phyloP scores from a whole-genome alignment of 2,797 vertebrate species.

The Onychomys torridus region DNA sequence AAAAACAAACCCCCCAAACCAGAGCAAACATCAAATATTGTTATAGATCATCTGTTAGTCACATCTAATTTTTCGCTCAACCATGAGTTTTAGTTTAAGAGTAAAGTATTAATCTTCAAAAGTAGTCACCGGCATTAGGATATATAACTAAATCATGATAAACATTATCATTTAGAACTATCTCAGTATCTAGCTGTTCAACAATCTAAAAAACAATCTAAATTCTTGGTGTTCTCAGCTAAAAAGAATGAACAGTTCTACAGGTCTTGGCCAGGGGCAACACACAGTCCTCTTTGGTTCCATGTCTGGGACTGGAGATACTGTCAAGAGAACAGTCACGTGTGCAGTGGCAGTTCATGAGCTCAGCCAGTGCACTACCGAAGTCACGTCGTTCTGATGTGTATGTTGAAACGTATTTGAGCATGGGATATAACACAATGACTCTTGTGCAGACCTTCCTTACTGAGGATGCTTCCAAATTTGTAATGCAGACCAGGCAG shows the following conservation, averaged over 20 bases:
- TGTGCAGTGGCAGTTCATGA: background rate
- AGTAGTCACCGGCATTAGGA: slow-evolving; percentile 8
- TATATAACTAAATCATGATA: slow-evolving; percentile 36
- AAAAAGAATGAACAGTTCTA: background rate
- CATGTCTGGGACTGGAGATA: slow-evolving; percentile 51
- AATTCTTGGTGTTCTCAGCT: slow-evolving; percentile 36
- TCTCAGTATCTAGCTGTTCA: slow-evolving; percentile 15
- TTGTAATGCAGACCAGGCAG: background rate
- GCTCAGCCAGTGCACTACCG: slow-evolving; percentile 1
- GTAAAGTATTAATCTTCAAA: slow-evolving; percentile 65
- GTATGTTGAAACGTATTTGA: slow-evolving; percentile 44
- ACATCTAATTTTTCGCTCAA: slow-evolving; percentile 54
- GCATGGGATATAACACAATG: background rate
- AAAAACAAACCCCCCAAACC: no score
- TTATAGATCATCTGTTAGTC: background rate
- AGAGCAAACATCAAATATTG: slow-evolving; percentile 48
- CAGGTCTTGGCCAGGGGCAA: slow-evolving; percentile 11
- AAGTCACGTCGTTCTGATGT: slow-evolving; percentile 1
- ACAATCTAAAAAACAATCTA: background rate
- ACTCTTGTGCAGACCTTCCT: background rate
- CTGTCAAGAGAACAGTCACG: background rate
- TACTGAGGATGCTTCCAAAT: slow-evolving; percentile 13
- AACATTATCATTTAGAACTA: slow-evolving; percentile 53
- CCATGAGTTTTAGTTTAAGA: slow-evolving; percentile 35
- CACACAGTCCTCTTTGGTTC: slow-evolving; percentile 45